phyloP scores from a whole-genome alignment of 2,888 invertebrate genomes.

The Amphipyra tragopoginis region DNA sequence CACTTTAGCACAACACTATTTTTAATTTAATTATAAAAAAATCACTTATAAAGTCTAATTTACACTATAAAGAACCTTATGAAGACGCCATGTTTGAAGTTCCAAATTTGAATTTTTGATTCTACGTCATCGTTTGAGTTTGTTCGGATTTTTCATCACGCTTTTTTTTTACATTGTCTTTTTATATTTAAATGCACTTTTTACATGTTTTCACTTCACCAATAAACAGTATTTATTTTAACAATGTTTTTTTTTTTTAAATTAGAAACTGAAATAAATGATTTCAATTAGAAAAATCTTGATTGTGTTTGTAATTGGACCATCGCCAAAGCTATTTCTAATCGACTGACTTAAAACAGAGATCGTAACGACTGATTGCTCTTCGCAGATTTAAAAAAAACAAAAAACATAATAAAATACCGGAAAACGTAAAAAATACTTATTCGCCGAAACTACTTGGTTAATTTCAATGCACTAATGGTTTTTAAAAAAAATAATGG shows the following conservation, averaged over 20 bases:
- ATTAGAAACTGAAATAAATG: conserved; percentile 19
- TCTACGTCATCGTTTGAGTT: conserved; percentile 24
- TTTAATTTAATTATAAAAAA: conserved; percentile 59
- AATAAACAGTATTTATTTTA: neutral
- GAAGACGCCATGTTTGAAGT: conserved; percentile 58
- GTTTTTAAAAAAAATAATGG: conserved; percentile 74
- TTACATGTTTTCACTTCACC: conserved; percentile 28
- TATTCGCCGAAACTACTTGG: conserved; percentile 71
- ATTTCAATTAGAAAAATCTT: conserved; percentile 28
- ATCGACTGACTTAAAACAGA: conserved; percentile 49
- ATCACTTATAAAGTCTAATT: conserved; percentile 26
- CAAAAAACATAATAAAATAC: conserved; percentile 29
- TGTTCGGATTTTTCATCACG: conserved; percentile 26
- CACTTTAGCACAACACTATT: conserved; percentile 72
- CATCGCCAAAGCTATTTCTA: conserved; percentile 43
- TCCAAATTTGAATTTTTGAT: conserved; percentile 42
- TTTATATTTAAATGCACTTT: conserved; percentile 12
- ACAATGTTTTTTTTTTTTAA: neutral
- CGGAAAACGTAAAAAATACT: conserved; percentile 60
- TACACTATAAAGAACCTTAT: conserved; percentile 58
- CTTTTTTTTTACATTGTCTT: conserved; percentile 16
- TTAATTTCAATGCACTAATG: conserved; percentile 86
- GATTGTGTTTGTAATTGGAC: conserved; percentile 54
- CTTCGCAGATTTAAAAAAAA: conserved; percentile 57
- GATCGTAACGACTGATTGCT: conserved; percentile 51